Conservation (phyloP, 1,140 invertebrate genomes). For the Temnothorax nylanderi region DNA sequence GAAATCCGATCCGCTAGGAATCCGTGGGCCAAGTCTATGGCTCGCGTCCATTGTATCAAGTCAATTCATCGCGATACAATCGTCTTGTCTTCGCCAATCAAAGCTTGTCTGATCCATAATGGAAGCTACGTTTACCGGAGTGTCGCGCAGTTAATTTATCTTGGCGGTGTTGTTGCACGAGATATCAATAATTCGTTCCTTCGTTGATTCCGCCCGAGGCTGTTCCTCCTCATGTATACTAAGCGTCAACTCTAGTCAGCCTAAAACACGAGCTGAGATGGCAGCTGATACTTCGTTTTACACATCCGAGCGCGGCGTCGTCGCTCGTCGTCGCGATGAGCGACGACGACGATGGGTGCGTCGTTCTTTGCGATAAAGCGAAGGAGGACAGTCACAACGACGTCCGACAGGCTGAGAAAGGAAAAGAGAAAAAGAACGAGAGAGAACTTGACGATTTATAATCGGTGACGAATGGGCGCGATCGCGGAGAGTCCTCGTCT, state of each 20-base stretch:
- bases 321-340: slow-evolving; percentile 18
- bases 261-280: slow-evolving; percentile 44
- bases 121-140: neutral
- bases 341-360: slow-evolving; percentile 16
- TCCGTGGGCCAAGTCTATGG: neutral
- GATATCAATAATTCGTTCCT: slow-evolving; percentile 12
- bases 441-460: slow-evolving; percentile 71
- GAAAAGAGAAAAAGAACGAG: neutral
- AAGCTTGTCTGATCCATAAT: neutral
- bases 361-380: slow-evolving; percentile 32
- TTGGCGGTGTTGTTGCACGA: neutral
- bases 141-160: neutral
- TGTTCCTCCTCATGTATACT: neutral
- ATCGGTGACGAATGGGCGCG: slow-evolving; percentile 74
- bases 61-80: slow-evolving; percentile 1
- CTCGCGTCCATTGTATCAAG: neutral
- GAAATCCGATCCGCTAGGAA: neutral
- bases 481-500: slow-evolving; percentile 70
- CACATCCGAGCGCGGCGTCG: slow-evolving; percentile 9
- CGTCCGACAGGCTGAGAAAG: slow-evolving; percentile 1
- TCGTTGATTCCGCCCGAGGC: neutral
- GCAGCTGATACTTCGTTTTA: slow-evolving; percentile 44
- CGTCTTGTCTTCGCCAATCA: neutral
- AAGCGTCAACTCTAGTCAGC: slow-evolving; percentile 8
- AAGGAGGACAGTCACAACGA: slow-evolving; percentile 8